These are phyloP conservation scores for Ictalurus punctatus DNA, from an alignment of 2,113 vertebrate species.

Conservation along the genomic window DNA sequence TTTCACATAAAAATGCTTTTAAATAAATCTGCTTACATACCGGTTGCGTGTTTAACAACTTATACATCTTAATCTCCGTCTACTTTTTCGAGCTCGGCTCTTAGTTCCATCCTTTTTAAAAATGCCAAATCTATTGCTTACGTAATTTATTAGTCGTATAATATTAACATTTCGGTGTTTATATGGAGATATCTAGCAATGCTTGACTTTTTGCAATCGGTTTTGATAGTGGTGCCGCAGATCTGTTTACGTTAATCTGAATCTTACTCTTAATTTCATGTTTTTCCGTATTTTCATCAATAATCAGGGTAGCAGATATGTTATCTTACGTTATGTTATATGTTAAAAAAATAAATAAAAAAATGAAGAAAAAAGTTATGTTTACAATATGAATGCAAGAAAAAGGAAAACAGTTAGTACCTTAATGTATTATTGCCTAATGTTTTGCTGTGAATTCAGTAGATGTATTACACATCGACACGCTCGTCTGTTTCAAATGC, in stretches of 20 bases:
- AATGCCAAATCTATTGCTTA: constrained; percentile 93
- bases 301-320: constrained; percentile 65
- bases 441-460: constrained; percentile 65
- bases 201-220: constrained; percentile 93
- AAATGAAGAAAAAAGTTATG: constrained; percentile 58
- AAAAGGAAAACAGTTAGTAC: constrained; percentile 37
- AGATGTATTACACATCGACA: constrained; percentile 64
- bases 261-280: constrained; percentile 64
- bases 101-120: constrained; percentile 85
- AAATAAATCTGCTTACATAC: constrained; percentile 96
- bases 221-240: constrained; percentile 70
- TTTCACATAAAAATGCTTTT: constrained; percentile 99
- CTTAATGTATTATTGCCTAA: constrained; percentile 60
- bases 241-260: constrained; percentile 51
- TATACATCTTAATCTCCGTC: constrained; percentile 60
- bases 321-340: constrained; percentile 34
- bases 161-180: constrained; percentile 96
- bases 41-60: constrained; percentile 82
- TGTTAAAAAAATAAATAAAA: constrained; percentile 43
- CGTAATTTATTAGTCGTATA: constrained; percentile 91
- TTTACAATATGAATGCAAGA: constrained; percentile 65
- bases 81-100: constrained; percentile 65
- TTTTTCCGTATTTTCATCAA: constrained; percentile 67
- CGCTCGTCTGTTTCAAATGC: constrained; percentile 66
- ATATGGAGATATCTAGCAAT: constrained; percentile 88